These are phyloP conservation scores for Loriculus beryllinus DNA, from an alignment of 2,797 vertebrate genomes.

Conservation along the genomic window DNA sequence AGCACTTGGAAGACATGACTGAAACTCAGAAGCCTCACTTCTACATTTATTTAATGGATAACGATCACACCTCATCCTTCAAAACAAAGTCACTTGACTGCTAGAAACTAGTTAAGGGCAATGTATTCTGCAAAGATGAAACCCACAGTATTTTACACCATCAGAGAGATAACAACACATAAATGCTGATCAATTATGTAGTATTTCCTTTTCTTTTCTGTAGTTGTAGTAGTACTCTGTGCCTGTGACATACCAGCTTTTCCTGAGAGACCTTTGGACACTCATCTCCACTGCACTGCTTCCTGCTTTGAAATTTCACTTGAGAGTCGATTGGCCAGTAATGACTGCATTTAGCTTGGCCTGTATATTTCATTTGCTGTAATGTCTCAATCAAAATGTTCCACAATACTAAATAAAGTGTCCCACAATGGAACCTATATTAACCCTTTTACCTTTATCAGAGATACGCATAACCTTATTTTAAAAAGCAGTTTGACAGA, in stretches of 20 bases:
- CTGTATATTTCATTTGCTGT: neutral
- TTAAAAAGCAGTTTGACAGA: neutral
- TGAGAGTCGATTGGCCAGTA: neutral
- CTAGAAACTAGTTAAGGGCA: neutral
- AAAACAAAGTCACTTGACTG: neutral
- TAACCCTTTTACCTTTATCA: neutral
- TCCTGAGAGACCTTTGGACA: neutral
- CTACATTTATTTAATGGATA: neutral
- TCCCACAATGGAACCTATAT: neutral
- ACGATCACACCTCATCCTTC: neutral
- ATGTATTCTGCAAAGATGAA: neutral
- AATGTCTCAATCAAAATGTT: neutral
- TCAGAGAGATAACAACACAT: neutral
- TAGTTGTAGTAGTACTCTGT: neutral
- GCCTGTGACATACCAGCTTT: neutral
- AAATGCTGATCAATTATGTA: neutral
- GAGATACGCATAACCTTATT: neutral
- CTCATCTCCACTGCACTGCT: neutral
- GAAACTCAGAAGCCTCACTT: neutral
- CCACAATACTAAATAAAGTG: neutral
- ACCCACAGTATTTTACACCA: neutral
- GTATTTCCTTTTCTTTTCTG: neutral
- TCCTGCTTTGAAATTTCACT: neutral
- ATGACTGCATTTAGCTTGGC: neutral
- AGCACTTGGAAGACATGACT: neutral